These are phyloP conservation scores for Polypedilum vanderplanki DNA, from an alignment of 1,140 invertebrate genomes.

Conservation along the genomic window DNA sequence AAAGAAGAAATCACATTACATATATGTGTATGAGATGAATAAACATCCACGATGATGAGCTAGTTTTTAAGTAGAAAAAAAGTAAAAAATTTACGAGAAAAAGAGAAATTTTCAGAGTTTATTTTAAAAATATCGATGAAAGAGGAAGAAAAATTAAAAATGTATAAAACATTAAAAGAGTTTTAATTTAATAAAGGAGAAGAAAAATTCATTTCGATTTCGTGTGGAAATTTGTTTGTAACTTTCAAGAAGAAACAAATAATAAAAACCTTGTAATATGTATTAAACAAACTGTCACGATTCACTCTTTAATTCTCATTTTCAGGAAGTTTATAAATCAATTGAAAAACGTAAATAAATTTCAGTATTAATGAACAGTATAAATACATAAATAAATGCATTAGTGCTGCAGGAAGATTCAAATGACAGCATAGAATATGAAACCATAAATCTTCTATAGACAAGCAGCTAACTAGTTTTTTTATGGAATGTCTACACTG, in stretches of 20 bases:
- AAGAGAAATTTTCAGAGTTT: conserved; percentile 22
- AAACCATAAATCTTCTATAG: background rate
- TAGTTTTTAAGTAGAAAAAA: background rate
- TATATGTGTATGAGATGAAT: background rate
- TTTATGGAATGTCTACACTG: background rate
- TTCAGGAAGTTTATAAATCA: no score
- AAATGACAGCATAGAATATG: background rate
- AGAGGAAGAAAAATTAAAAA: no score
- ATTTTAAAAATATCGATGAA: background rate
- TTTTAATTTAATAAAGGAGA: no score
- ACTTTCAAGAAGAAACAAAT: no score
- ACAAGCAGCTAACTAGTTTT: no score
- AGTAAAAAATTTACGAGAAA: conserved; percentile 15
- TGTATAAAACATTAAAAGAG: no score
- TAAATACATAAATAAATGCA: background rate
- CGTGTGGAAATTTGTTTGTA: no score
- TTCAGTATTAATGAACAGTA: background rate
- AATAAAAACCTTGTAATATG: no score
- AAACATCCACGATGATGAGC: conserved; percentile 5
- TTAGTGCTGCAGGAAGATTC: background rate
- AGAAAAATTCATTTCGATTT: no score
- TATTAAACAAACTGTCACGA: no score
- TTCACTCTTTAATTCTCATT: no score
- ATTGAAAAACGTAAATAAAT: background rate
- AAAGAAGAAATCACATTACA: background rate